Evolutionary conservation across 2,888 invertebrate genomes (phyloP).

Genomic region (Ariolimax columbianus): DNA sequence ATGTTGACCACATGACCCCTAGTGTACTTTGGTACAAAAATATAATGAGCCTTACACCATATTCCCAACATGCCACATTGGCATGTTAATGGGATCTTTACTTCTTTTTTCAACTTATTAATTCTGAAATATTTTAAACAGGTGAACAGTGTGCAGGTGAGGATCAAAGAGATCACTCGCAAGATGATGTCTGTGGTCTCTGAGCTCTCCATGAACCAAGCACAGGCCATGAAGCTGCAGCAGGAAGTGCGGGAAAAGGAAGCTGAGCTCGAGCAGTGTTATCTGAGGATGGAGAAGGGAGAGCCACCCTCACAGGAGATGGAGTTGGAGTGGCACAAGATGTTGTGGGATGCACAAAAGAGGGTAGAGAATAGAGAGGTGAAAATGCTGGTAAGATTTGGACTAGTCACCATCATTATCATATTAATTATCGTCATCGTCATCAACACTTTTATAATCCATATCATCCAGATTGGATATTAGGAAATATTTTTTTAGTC

Average conservation of each 20-base stretch:
- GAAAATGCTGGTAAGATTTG: constrained; percentile 66
- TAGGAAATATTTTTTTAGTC: no score
- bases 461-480: no score
- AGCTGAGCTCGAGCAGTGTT: constrained; percentile 75
- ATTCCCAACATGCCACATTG: no score
- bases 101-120: not conserved
- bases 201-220: constrained; percentile 79
- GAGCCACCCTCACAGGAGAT: constrained; percentile 76
- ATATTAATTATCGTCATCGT: no score
- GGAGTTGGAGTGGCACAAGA: constrained; percentile 75
- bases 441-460: no score
- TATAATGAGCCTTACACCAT: no score
- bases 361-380: constrained; percentile 67
- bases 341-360: constrained; percentile 67
- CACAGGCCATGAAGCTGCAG: constrained; percentile 75
- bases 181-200: constrained; percentile 79
- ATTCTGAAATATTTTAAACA: constrained; percentile 48
- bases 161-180: constrained; percentile 76
- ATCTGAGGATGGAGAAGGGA: constrained; percentile 78
- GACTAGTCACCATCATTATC: no score
- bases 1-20: no score
- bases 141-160: constrained; percentile 76
- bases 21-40: no score
- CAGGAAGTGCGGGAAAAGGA: constrained; percentile 75
- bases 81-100: no score